Evolutionary conservation across 2,797 vertebrate genomes (phyloP), one percentile per base, ranked within the genome.

Genomic region (Oreochromis grahami): DNA sequence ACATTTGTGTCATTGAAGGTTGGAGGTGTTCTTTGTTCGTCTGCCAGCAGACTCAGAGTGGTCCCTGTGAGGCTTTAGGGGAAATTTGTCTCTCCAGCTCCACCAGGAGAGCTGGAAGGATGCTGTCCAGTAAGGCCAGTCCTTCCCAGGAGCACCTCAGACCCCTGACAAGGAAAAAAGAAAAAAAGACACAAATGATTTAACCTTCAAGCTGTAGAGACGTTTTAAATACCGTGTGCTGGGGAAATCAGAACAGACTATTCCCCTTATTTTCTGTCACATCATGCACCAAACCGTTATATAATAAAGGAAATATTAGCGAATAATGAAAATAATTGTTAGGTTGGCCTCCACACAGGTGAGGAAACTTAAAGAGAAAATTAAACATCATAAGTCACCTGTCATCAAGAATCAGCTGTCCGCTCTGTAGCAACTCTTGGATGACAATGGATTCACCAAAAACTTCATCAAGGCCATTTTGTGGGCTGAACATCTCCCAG

Each of bases 141-240:
- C 98, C 98, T 2, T 96, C 92, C 97, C 96, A 96, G 11, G 97
- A 97, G 93, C 98, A 98, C 19, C 97, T 96, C 76, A 99, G 94
- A n/a, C 98, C 97, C 7, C 98, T 99, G 83, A 48, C 38, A 3
- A 70, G 11, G 41, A 32, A 84, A 85, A 43, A 6, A 56, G 13
- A 36, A 29, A 89, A 21, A 38, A 32, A 26, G 17, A 3, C 7
- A 24, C 0, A 48, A 72, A 48, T 19, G 10, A 48, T 48, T 48
- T 48, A 72, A 13, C 15, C 24, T 5, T 72, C 43, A 48, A 72
- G 43, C 43, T 32, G 24, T 1, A 48, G 43, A 72, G 68, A 48
- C 1, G 0, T 36, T 68, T 43, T 68, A 68, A 24, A 41, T 43
- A 68, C 5, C 0, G 3, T 34, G 6, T n/a, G 29, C 9, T 60